Percentiles rank a stretch among this genome's conserved stretches.
phyloP scores from a whole-genome alignment of 1,140 invertebrate genomes.

The Ceratoteleas bidentatus region DNA sequence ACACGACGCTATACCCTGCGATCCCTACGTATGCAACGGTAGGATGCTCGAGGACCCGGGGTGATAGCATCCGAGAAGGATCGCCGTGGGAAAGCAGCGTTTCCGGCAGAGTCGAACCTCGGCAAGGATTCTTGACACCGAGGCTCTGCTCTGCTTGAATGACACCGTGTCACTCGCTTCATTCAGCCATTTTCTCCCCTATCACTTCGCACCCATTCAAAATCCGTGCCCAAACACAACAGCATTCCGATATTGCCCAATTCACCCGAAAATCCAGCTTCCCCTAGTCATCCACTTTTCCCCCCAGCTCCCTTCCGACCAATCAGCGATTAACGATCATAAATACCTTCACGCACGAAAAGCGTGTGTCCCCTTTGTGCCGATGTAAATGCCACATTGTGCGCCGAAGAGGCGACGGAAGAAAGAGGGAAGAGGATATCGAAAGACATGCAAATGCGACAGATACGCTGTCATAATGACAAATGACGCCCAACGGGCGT shows the following conservation, averaged over 20 bases:
- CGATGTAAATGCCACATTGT: not conserved
- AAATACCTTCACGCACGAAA: too few relatives aligned
- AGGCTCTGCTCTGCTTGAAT: constrained; percentile 10
- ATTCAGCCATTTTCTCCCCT: not conserved
- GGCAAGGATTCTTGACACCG: constrained; percentile 46
- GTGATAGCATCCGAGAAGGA: constrained; percentile 50
- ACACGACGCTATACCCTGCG: too few relatives aligned
- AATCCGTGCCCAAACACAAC: too few relatives aligned
- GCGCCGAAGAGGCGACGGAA: not conserved
- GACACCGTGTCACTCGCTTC: too few relatives aligned
- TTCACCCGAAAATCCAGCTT: too few relatives aligned
- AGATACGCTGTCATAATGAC: constrained; percentile 43
- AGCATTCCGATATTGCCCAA: too few relatives aligned
- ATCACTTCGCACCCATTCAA: too few relatives aligned
- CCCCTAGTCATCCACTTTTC: too few relatives aligned
- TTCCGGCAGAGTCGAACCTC: constrained; percentile 47
- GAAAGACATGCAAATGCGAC: constrained; percentile 26
- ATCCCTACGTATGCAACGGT: constrained; percentile 13
- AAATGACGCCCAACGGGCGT: constrained; percentile 31
- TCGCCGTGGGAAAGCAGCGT: constrained; percentile 60
- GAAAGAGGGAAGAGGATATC: constrained; percentile 18
- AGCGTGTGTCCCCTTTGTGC: too few relatives aligned
- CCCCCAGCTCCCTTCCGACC: too few relatives aligned
- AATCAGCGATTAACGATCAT: too few relatives aligned
- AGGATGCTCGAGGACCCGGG: constrained; percentile 30